phyloP scores from a whole-genome alignment of 2,888 invertebrate genomes.

The Acrobasis consociella region DNA sequence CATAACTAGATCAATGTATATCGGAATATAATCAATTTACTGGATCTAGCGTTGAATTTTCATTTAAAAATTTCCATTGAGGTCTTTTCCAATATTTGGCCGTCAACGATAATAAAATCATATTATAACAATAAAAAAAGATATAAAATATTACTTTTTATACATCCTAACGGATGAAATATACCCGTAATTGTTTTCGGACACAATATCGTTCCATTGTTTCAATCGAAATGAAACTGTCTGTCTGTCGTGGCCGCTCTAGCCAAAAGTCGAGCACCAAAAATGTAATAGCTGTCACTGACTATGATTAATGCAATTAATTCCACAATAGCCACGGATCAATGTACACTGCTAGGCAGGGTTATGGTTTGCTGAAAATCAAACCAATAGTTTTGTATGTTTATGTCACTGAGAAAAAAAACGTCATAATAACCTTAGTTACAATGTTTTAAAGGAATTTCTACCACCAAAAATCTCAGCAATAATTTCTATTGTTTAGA shows the following conservation, averaged over 20 bases:
- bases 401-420: background rate
- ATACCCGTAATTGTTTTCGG: constrained; percentile 46
- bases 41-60: too few relatives aligned
- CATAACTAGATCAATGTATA: too few relatives aligned
- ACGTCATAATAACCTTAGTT: background rate
- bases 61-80: too few relatives aligned
- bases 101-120: too few relatives aligned
- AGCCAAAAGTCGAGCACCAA: constrained; percentile 80
- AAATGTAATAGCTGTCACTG: constrained; percentile 82
- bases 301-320: constrained; percentile 81
- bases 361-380: constrained; percentile 26
- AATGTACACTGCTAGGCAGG: constrained; percentile 57
- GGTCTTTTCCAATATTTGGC: too few relatives aligned
- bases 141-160: background rate
- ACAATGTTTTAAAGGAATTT: too few relatives aligned
- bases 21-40: too few relatives aligned
- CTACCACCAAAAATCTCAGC: too few relatives aligned
- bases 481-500: too few relatives aligned
- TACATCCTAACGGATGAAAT: constrained; percentile 32
- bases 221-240: constrained; percentile 59
- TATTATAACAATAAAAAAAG: too few relatives aligned
- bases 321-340: constrained; percentile 71
- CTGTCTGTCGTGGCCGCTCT: constrained; percentile 53
- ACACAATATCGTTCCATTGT: constrained; percentile 64
- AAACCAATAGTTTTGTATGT: background rate